Evolutionary conservation across 2,113 vertebrate genomes (phyloP).

Genomic region (Antechinus flavipes): DNA sequence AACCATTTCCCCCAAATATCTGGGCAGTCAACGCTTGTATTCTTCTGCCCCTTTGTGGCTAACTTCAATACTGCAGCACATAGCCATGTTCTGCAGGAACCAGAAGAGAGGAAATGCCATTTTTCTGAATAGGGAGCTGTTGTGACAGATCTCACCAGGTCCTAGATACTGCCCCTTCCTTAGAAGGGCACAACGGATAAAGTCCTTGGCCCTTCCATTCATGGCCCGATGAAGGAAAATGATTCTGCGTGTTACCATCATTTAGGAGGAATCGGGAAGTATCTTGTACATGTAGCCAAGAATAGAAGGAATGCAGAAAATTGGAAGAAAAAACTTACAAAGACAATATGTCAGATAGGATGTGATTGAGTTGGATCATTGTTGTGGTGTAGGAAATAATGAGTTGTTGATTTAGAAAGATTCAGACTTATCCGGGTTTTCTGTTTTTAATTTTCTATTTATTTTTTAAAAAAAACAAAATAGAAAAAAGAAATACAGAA

Average conservation of each 20-base stretch:
- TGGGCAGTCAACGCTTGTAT: not conserved
- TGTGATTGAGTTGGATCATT: too few relatives aligned
- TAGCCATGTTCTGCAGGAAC: not conserved
- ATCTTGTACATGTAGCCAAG: too few relatives aligned
- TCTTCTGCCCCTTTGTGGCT: not conserved
- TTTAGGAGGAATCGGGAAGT: not conserved
- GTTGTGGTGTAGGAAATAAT: too few relatives aligned
- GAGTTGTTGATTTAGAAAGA: too few relatives aligned
- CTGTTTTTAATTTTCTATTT: too few relatives aligned
- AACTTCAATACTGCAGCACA: not conserved
- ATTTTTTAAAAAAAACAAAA: too few relatives aligned
- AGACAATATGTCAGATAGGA: too few relatives aligned
- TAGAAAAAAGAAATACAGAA: too few relatives aligned
- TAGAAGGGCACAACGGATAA: not conserved
- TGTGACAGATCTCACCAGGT: not conserved
- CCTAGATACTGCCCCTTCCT: not conserved
- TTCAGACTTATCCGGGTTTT: too few relatives aligned
- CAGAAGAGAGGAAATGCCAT: not conserved
- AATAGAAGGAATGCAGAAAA: too few relatives aligned
- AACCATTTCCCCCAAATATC: not conserved
- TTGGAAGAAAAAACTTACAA: too few relatives aligned
- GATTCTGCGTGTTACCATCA: not conserved
- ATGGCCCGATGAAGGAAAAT: not conserved
- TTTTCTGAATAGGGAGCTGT: not conserved
- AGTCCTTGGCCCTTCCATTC: not conserved